Evolutionary conservation across 2,888 invertebrate genomes (phyloP), one percentile per base, ranked within the genome.

Genomic region (Bhutanitis thaidina): DNA sequence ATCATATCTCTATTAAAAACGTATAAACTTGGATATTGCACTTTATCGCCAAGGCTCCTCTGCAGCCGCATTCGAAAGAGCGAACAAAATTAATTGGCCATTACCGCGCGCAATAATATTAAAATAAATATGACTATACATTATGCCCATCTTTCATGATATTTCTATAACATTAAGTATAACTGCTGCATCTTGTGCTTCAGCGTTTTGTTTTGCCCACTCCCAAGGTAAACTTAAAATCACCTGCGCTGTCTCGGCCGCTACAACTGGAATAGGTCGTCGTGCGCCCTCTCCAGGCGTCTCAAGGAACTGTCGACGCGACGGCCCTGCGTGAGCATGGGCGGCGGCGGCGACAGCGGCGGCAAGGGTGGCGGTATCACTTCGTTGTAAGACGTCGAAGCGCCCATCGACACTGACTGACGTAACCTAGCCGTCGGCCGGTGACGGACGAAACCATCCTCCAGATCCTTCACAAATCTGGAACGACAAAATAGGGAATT

Each of bases 181-280:
- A n/a, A n/a, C n/a, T n/a, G n/a, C n/a, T n/a, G n/a, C n/a, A n/a
- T n/a, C n/a, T n/a, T n/a, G n/a, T n/a, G n/a, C n/a, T n/a, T n/a
- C n/a, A n/a, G n/a, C n/a, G n/a, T n/a, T n/a, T n/a, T n/a, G n/a
- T n/a, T n/a, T n/a, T n/a, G n/a, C n/a, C n/a, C n/a, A n/a, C n/a
- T n/a, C n/a, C n/a, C n/a, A n/a, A n/a, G n/a, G n/a, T n/a, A n/a
- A n/a, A n/a, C n/a, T n/a, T n/a, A n/a, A n/a, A n/a, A 43, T 39
- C 47, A 82, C 88, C 87, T 87, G 87, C 88, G 88, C 88, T 80
- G 83, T 62, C 65, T 80, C 79, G 80, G 74, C 78, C 92, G 94
- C 94, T 96, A 97, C 94, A 97, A 94, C 85, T 97, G 96, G 80
- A 96, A 97, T 74, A 97, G 92, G 77, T 97, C 96, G 67, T 97